Evolutionary conservation across 1,140 invertebrate genomes (phyloP).

Genomic region (Micrasema minimum): DNA sequence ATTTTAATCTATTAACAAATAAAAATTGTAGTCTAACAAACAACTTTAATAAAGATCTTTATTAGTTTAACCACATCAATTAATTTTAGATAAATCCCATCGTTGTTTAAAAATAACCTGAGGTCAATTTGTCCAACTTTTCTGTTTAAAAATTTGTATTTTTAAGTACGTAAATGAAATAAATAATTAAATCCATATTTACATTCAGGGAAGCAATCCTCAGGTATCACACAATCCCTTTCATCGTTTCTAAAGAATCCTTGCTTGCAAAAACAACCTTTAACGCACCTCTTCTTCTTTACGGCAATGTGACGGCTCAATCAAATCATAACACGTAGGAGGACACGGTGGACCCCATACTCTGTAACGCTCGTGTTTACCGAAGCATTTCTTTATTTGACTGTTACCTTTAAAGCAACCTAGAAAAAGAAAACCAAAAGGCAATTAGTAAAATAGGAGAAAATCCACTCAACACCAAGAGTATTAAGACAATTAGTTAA

Average conservation of each 20-base stretch:
- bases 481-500: not conserved
- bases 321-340: slow-evolving; percentile 19
- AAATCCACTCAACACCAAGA: not conserved
- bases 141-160: no score
- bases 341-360: slow-evolving; percentile 34
- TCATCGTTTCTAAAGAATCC: slow-evolving; percentile 26
- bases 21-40: no score
- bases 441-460: no score
- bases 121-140: no score
- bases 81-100: no score
- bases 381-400: not conserved
- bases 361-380: slow-evolving; percentile 19
- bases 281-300: slow-evolving; percentile 18
- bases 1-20: no score
- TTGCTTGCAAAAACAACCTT: slow-evolving; percentile 29
- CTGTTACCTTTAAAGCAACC: slow-evolving; percentile 4
- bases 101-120: no score
- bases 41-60: no score
- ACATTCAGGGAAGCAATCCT: slow-evolving; percentile 28
- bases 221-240: slow-evolving; percentile 23
- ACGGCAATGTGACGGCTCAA: slow-evolving; percentile 2
- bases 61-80: no score
- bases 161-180: no score
- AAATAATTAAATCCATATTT: not conserved
- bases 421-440: no score